phyloP scores from a whole-genome alignment of 2,888 invertebrate genomes.

The Aphrophora alni region DNA sequence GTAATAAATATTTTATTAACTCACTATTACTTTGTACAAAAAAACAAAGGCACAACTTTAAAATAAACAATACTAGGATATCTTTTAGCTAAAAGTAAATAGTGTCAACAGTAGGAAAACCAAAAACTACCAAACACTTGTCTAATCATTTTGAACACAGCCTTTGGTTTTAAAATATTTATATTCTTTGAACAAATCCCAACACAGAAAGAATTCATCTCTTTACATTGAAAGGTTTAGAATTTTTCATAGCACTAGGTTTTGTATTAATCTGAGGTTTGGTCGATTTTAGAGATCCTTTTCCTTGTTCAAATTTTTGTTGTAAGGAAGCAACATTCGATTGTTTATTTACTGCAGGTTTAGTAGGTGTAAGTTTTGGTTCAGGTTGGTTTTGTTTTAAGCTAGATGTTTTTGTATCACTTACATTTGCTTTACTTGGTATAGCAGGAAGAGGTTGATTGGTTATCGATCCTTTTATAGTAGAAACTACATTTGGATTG shows the following conservation, averaged over 20 bases:
- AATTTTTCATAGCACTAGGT: neutral
- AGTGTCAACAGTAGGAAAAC: neutral
- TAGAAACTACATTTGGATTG: conserved; percentile 56
- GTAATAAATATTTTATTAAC: neutral
- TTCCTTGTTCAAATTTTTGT: conserved; percentile 71
- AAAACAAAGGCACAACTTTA: conserved; percentile 4
- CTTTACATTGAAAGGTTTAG: neutral
- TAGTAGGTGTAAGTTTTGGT: conserved; percentile 52
- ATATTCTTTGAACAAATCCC: neutral
- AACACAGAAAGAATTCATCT: neutral
- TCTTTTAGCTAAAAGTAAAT: neutral
- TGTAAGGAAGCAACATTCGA: conserved; percentile 80
- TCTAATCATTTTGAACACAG: neutral
- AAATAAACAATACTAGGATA: neutral
- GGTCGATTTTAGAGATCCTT: neutral
- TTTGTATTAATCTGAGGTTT: neutral
- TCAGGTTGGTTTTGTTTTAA: conserved; percentile 27
- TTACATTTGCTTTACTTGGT: conserved; percentile 21
- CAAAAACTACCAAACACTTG: neutral
- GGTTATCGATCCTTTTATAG: conserved; percentile 49
- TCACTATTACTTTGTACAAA: conserved; percentile 6
- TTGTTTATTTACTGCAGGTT: conserved; percentile 62
- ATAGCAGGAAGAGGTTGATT: conserved; percentile 55
- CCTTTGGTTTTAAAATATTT: neutral
- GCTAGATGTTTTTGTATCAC: conserved; percentile 15